Evolutionary conservation across 2,888 invertebrate species (phyloP).

Genomic region (Eucera pruinosa): DNA sequence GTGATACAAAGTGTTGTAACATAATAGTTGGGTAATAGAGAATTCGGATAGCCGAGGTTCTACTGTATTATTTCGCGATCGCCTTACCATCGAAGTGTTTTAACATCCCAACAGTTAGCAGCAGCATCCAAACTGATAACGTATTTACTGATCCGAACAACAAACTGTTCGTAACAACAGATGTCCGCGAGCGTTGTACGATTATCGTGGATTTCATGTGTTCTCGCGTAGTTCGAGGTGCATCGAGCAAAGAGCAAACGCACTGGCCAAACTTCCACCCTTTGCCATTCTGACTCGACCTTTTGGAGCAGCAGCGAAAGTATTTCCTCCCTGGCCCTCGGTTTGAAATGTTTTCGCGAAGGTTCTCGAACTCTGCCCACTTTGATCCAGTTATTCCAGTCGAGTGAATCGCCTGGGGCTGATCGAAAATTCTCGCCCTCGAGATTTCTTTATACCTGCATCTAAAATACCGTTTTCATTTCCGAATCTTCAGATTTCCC

Average conservation of each 20-base stretch:
- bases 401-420: constrained; percentile 21
- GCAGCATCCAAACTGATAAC: constrained; percentile 1
- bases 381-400: constrained; percentile 54
- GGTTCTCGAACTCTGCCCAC: constrained; percentile 18
- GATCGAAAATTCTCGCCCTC: constrained; percentile 38
- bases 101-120: background rate
- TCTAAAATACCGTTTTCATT: constrained; percentile 5
- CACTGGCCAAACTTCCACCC: background rate
- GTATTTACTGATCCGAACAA: background rate
- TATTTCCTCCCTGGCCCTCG: background rate
- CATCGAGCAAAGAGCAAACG: constrained; percentile 26
- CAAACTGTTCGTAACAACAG: constrained; percentile 32
- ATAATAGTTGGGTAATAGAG: no score
- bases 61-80: no score
- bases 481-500: background rate
- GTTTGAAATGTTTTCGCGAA: background rate
- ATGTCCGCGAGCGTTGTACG: constrained; percentile 20
- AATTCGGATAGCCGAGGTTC: no score
- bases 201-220: constrained; percentile 20
- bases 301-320: constrained; percentile 24
- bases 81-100: no score
- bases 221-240: background rate
- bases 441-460: constrained; percentile 25
- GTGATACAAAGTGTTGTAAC: no score
- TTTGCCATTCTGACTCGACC: background rate